Evolutionary conservation across 1,140 invertebrate species (phyloP).

Genomic region (Pseudoatta argentina): DNA sequence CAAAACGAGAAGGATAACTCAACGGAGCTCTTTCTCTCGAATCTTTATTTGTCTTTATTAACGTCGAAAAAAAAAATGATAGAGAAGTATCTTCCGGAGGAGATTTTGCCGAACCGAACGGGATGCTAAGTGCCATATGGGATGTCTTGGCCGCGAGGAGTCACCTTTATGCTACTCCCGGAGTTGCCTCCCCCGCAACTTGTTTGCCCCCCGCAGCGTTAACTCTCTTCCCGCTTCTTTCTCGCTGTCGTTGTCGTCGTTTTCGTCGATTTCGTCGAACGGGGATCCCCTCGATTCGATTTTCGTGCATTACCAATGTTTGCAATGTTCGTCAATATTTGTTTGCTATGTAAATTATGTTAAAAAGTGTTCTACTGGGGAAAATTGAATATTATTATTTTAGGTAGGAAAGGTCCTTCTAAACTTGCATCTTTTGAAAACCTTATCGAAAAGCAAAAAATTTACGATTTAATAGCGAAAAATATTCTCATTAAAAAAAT

Average conservation of each 20-base stretch:
- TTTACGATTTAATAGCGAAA: no score
- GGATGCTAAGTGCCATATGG: conserved; percentile 82
- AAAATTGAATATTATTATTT: not conserved
- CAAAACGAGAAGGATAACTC: not conserved
- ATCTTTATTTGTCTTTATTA: conserved; percentile 41
- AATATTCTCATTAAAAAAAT: not conserved
- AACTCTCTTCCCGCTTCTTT: conserved; percentile 58
- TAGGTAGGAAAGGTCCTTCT: not conserved
- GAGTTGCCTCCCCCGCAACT: conserved; percentile 78
- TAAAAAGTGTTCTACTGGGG: not conserved
- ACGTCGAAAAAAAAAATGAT: not conserved
- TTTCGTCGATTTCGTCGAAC: conserved; percentile 48
- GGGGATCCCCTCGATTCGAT: conserved; percentile 49
- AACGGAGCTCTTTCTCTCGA: not conserved
- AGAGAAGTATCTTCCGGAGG: not conserved
- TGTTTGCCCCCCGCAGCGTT: conserved; percentile 66
- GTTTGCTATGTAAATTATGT: not conserved
- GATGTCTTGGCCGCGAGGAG: conserved; percentile 79
- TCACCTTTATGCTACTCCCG: conserved; percentile 82
- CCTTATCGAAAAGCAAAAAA: not conserved
- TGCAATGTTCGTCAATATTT: not conserved
- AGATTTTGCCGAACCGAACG: conserved; percentile 73
- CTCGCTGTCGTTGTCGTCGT: conserved; percentile 33
- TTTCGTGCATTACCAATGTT: conserved; percentile 31
- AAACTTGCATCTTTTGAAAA: not conserved